Conservation (phyloP, 2,113 vertebrate species). For the Pygoscelis antarcticus region DNA sequence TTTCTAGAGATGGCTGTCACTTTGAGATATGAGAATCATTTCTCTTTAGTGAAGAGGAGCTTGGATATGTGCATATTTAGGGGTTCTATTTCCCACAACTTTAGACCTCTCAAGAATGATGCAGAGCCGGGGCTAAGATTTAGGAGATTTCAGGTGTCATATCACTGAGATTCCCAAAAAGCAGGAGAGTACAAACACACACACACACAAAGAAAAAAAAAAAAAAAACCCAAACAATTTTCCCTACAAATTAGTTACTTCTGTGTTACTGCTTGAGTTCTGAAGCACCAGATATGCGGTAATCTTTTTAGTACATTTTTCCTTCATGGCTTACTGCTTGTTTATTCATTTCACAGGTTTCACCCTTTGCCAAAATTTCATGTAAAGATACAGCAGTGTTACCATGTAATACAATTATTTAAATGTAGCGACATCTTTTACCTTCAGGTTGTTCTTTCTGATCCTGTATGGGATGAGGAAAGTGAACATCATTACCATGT, state of each 20-base stretch:
- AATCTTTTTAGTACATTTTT: not conserved
- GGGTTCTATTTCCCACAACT: conserved; percentile 34
- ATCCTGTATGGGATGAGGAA: not conserved
- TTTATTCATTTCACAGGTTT: not conserved
- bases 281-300: not conserved
- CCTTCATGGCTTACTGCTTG: not conserved
- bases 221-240: not conserved
- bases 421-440: not conserved
- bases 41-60: conserved; percentile 49
- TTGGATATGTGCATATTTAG: conserved; percentile 51
- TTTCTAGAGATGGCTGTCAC: conserved; percentile 58
- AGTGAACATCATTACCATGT: not conserved
- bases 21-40: conserved; percentile 65
- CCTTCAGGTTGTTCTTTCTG: not conserved
- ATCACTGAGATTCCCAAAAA: not conserved
- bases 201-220: too few species aligned
- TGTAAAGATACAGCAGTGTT: not conserved
- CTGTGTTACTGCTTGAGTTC: not conserved
- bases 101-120: not conserved
- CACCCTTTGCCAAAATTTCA: not conserved
- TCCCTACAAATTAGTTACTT: not conserved
- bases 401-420: not conserved
- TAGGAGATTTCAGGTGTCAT: not conserved
- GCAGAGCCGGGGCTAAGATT: not conserved
- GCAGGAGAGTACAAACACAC: not conserved